A percentile compares a stretch with the other conserved stretches of the same genome.
Evolutionary conservation across 2,113 vertebrate genomes (phyloP).

Genomic region (Halichoeres trimaculatus): DNA sequence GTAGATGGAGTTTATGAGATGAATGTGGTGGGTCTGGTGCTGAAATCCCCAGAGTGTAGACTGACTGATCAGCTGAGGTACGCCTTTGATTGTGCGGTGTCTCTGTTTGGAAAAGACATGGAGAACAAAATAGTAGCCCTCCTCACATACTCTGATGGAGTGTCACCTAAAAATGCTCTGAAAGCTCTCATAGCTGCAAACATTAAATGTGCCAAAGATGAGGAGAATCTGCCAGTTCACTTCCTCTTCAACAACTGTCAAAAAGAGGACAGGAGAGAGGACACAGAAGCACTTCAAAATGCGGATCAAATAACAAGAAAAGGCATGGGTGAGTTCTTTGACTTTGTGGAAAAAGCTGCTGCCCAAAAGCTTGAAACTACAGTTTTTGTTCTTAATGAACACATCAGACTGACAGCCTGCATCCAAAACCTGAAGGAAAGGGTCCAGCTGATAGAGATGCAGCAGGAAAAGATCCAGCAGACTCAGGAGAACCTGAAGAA

Average conservation of each 20-base stretch:
- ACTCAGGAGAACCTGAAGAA: not conserved
- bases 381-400: not conserved
- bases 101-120: slow-evolving; percentile 35
- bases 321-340: not conserved
- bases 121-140: slow-evolving; percentile 7
- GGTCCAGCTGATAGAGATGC: not conserved
- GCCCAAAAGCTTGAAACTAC: slow-evolving; percentile 13
- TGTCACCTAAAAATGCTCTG: not conserved
- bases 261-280: not conserved
- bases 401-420: not conserved
- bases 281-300: not conserved
- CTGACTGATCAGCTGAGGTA: slow-evolving; percentile 15
- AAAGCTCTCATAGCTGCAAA: not conserved
- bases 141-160: slow-evolving; percentile 28
- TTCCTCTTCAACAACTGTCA: slow-evolving; percentile 33
- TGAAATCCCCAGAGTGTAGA: slow-evolving; percentile 13
- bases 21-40: slow-evolving; percentile 45
- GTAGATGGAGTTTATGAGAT: slow-evolving; percentile 20
- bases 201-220: slow-evolving; percentile 17
- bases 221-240: not conserved
- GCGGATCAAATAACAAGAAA: too few species aligned
- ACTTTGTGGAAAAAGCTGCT: not conserved
- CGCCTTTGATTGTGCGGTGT: slow-evolving; percentile 23
- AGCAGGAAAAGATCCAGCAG: not conserved
- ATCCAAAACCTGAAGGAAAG: slow-evolving; percentile 25